Percentiles rank a stretch among this genome's conserved stretches.
Conservation (phyloP, 1,140 invertebrate genomes). For the Drosophila mayri region DNA sequence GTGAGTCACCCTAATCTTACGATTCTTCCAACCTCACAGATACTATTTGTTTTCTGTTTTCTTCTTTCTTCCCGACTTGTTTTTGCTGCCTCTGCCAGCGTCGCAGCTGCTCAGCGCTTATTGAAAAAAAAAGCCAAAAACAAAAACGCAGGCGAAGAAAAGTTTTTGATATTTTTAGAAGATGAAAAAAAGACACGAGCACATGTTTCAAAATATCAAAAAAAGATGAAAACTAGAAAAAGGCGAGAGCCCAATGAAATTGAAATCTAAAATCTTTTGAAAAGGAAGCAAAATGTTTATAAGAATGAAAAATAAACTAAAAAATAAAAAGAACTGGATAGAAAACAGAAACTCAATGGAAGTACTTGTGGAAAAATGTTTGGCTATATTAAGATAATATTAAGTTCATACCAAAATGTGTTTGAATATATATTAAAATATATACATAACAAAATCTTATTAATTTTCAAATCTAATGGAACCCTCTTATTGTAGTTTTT, state of each 20-base stretch:
- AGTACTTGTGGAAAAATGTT: conserved; percentile 1
- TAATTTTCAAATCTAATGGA: neutral
- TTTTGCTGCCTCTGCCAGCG: conserved; percentile 22
- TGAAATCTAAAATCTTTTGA: conserved; percentile 32
- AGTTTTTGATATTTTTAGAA: conserved; percentile 71
- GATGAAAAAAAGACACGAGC: conserved; percentile 51
- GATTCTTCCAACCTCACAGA: conserved; percentile 34
- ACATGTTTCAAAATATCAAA: conserved; percentile 79
- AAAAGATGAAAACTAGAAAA: conserved; percentile 40
- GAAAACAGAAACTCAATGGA: conserved; percentile 27
- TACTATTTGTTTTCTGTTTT: conserved; percentile 44
- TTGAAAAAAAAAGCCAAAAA: conserved; percentile 47
- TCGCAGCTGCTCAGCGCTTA: conserved; percentile 42
- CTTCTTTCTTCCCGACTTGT: conserved; percentile 51
- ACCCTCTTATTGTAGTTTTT: neutral
- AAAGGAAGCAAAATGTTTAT: conserved; percentile 63
- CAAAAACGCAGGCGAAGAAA: conserved; percentile 40
- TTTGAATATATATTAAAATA: neutral
- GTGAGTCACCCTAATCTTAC: conserved; percentile 32
- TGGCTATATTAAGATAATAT: neutral
- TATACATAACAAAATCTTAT: neutral
- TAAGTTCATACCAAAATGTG: no score
- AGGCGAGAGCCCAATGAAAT: conserved; percentile 29
- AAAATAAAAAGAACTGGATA: neutral
- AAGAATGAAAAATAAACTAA: conserved; percentile 6